Evolutionary conservation across 2,888 invertebrate genomes (phyloP), one percentile per base, ranked within the genome.

Genomic region (Apodemia duryi): DNA sequence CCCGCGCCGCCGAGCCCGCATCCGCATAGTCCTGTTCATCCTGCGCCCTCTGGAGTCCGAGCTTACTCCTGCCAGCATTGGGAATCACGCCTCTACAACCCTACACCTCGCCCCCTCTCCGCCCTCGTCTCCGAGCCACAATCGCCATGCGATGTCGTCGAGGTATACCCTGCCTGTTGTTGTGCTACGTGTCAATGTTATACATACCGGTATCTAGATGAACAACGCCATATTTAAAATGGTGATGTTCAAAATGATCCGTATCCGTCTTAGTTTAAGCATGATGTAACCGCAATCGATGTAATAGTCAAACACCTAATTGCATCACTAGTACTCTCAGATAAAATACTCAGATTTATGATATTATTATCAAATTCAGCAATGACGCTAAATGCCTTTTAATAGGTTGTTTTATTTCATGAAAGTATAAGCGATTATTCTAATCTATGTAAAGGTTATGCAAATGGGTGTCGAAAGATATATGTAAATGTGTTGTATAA

Each of bases 11-110:
- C 82, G 88, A 92, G 87, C 85, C 91, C 83, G 92, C 90, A 76
- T 83, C 84, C 78, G 87, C 86, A 74, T 89, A 93, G 85, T 80
- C 91, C 91, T 79, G 77, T 91, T 84, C 85, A 93, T 88, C 84
- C 93, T 85, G 84, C 91, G 78, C 93, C 92, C 74, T 88, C 84
- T 86, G 92, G 90, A 85, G 92, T 93, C 84, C 93, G 90, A 82
- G 92, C 88, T 75, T 94, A 87, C 91, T 93, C 88, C 83, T 94
- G 88, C 91, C 93, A 88, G 85, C 94, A 91, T 81, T 94, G 86
- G 93, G 94, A 92, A 81, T 87, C 93, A 71, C 88, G 92, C 70
- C 93, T 91, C 79, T 88, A 79, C 78, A 93, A 88, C 75, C 93
- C 87, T 69, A 91, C 84, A 76, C 88, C 83, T 69, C 85, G 84